Evolutionary conservation across 2,113 vertebrate species (phyloP), one percentile per base, ranked within the genome.

Genomic region (Mohoua ochrocephala): DNA sequence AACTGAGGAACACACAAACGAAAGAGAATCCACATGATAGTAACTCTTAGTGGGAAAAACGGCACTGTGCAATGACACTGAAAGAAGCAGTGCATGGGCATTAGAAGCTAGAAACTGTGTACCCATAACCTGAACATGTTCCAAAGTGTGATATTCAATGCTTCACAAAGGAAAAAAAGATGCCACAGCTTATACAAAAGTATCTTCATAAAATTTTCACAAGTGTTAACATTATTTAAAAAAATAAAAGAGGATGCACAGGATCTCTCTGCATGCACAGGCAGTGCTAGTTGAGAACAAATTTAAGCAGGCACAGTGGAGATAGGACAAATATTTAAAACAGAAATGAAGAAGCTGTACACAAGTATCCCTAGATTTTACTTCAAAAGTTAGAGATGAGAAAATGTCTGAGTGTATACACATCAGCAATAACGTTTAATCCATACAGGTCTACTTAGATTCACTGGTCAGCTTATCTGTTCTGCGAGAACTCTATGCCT

Each of bases 261-360:
- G 98, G 98, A 98, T 98, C 98, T 98, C 98, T 98, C 98, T 97
- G 98, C 98, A 96, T 98, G 98, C 98, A 98, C 98, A 98, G 98
- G 99, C 99, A 99, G 99, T 99, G 99, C 98, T 98, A 98, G 98
- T 98, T 98, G 97, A 99, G 98, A 98, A 98, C 98, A 98, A 98
- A 98, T 98, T 97, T 91, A 98, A 98, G 98, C 98, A 99, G 99
- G 98, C 98, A 99, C 98, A 96, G 98, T 98, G 98, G 98, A 98
- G 94, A 97, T 65, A 97, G 97, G 95, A 96, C 93, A 97, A 87
- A 76, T 93, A 91, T 91, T 97, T 94, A 73, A 96, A 96, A 95
- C 77, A 96, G 94, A 97, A 98, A 97, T 91, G 87, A 97, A 97
- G 96, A 97, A 97, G 97, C 97, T 98, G 95, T 95, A 98, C 91